Evolutionary conservation across 2,888 invertebrate species (phyloP).

Genomic region (Tortrix viridana): DNA sequence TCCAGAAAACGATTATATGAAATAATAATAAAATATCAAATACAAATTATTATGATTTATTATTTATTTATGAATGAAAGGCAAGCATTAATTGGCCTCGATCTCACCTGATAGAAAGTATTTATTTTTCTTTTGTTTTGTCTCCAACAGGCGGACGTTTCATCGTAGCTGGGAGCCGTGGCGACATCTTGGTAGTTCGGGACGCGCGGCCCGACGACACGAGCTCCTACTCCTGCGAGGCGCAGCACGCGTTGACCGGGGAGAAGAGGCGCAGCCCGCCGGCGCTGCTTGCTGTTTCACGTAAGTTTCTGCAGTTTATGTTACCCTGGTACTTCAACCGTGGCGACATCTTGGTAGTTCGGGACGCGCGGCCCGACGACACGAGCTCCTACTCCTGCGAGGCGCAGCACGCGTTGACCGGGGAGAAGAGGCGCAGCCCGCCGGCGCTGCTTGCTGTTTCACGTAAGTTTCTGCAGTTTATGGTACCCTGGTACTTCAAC

Average conservation of each 20-base stretch:
- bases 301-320: no score
- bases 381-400: not conserved
- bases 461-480: not conserved
- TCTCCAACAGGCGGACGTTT: slow-evolving; percentile 86
- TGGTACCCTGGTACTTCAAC: not conserved
- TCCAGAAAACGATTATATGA: no score
- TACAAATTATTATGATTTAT: no score
- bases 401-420: not conserved
- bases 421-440: no score
- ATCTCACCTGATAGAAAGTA: no score
- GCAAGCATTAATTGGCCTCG: no score
- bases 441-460: no score
- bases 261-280: slow-evolving; percentile 89
- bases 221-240: slow-evolving; percentile 90
- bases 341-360: no score
- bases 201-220: slow-evolving; percentile 89
- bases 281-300: slow-evolving; percentile 87
- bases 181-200: slow-evolving; percentile 87
- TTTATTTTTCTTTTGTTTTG: no score
- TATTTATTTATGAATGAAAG: no score
- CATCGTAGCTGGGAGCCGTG: slow-evolving; percentile 86
- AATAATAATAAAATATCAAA: no score
- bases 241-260: slow-evolving; percentile 91
- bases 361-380: not conserved
- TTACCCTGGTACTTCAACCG: not conserved